Conservation (phyloP, 1,140 invertebrate species). For the Pantala flavescens region DNA sequence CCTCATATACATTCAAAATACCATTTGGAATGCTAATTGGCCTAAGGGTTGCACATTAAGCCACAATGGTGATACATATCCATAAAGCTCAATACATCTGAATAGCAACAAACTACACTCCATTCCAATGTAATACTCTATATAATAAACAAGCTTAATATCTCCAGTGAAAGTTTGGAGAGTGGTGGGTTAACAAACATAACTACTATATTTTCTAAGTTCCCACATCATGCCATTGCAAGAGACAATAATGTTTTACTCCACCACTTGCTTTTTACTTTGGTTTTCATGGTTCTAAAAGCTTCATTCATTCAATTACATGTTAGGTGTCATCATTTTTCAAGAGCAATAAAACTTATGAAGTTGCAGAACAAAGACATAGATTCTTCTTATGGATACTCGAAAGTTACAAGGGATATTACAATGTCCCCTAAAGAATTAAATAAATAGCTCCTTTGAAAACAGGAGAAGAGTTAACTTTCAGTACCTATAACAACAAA, state of each 20-base stretch:
- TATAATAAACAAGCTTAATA: neutral
- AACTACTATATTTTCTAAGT: neutral
- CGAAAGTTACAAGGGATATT: neutral
- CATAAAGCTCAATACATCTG: neutral
- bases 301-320: neutral
- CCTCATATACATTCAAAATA: neutral
- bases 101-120: neutral
- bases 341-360: neutral
- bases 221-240: neutral
- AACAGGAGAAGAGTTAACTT: neutral
- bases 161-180: neutral
- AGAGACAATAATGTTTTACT: neutral
- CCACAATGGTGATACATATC: neutral
- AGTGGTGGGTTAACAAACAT: neutral
- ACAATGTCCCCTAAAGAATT: conserved; percentile 1
- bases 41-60: neutral
- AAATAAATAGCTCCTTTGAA: neutral
- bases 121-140: neutral
- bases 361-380: neutral
- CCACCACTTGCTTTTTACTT: neutral
- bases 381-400: neutral
- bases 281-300: neutral
- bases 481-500: no score
- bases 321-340: neutral
- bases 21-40: neutral